Base-by-base conservation (phyloP, 2,888 invertebrate genomes). In the Drosophila kuntzei region DNA sequence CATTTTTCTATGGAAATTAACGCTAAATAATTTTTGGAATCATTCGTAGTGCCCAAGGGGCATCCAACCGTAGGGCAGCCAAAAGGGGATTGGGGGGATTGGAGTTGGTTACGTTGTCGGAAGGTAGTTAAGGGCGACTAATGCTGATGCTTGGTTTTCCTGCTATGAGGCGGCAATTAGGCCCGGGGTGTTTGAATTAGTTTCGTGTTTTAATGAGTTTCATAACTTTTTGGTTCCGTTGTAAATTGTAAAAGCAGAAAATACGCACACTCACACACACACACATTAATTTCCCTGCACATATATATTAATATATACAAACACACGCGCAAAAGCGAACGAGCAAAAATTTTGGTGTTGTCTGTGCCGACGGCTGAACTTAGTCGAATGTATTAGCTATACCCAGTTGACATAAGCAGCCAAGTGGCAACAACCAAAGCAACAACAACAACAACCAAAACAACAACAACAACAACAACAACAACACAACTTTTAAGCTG, bases 1-100 rank as follows among this genome's bases (percentile, higher is more conserved):
- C 88, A 83, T 88, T 83, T 83, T 87, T 87, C 83, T 83, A 88
- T 83, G 86, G 88, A 83, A 88, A 83, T 83, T 88, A 83, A 86
- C 83, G 88, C 86, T 86, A 83, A 83, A 83, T 88, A 88, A 83
- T 83, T 88, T 88, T 83, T 77, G 80, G 71, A 83, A 80, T 80
- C 80, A 70, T 80, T 86, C 69, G 76, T 50, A 60, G 66, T 81
- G 75, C 62, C 80, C 58, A 61, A 54, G 53, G 58, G 76, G 59
- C 63, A 68, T 37, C 27, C 34, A 16, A 12, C 29, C 18, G n/a
- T 14, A 14, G 12, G 22, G 22, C 1, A 6, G 16, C 7, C n/a
- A 5, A 22, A 6, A 2, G 32, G 11, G 9, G 14, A 9, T 6
- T 22, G 12, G 37, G 11, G n/a, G 22, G 44, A 11, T 2, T 6